Evolutionary conservation across 1,140 invertebrate species (phyloP), one percentile per base, ranked within the genome.

Genomic region (Nautilus pompilius): DNA sequence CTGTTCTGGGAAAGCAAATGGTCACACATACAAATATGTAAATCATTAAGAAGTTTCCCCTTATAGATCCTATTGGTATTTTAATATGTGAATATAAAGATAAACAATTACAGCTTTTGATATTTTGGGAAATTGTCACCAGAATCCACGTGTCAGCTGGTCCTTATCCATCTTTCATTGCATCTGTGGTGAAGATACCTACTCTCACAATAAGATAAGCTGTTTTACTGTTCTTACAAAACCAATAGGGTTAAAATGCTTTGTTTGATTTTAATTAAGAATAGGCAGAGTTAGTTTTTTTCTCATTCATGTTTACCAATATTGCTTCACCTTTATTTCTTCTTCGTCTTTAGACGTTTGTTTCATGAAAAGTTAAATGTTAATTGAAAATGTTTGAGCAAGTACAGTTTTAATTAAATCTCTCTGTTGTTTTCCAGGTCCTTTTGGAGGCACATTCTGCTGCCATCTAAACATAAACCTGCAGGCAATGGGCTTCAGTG

Each of bases 391-490:
- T 20, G 15, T 59, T 64, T 20, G 8, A 59, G 24, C n/a, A 5
- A 33, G 4, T 32, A 51, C 8, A n/a, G 17, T 34, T 58, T 32
- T 34, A n/a, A n/a, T n/a, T n/a, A n/a, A n/a, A n/a, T 48, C 5
- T 1, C 2, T 45, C 45, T 33, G 53, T 66, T 58, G 46, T 54
- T 51, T 73, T 66, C 34, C 63, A 76, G 77, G 58, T 64, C 75
- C 51, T 78, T 79, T 57, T 87, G 86, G 84, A 75, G 88, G 66
- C 86, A 91, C 74, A 84, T 96, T 33, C 62, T 96, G 41, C 84
- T 95, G 32, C 94, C 93, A 33, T 96, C 93, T 0, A 81, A 78
- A 30, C 93, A 96, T 81, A 84, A 83, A 24, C 93, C 93, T 0
- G 79, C 85, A 33, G 92, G 93, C 4, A 87, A 90, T 75, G 93